Percentiles rank a stretch among this genome's conserved stretches.
Evolutionary conservation across 2,888 invertebrate species (phyloP).

Genomic region (Minunthozetes semirufus): DNA sequence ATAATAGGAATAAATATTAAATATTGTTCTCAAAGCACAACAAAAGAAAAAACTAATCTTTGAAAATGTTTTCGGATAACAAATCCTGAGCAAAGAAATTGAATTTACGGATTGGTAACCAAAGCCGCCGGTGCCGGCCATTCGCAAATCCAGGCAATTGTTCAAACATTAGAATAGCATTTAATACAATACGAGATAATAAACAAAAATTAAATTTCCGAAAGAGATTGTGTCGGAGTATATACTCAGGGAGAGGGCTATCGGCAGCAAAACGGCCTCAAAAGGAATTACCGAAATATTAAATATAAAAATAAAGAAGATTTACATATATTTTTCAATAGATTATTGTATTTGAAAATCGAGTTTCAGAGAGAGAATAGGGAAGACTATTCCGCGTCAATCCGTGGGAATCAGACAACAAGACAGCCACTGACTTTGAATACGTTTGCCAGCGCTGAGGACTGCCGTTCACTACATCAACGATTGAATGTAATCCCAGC

Average conservation of each 20-base stretch:
- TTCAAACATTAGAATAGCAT: not conserved
- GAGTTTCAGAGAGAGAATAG: not conserved
- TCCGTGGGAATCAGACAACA: constrained; percentile 8
- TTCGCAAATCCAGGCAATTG: not conserved
- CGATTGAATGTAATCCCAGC: no score
- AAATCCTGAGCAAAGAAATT: not conserved
- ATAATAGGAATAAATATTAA: not conserved
- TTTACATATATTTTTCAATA: constrained; percentile 9
- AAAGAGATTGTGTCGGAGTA: not conserved
- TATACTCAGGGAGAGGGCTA: not conserved
- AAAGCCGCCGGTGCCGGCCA: not conserved
- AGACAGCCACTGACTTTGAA: not conserved
- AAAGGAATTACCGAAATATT: not conserved
- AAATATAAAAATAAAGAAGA: not conserved
- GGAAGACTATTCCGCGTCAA: not conserved
- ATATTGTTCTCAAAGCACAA: no score
- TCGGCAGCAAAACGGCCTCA: not conserved
- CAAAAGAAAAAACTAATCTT: no score
- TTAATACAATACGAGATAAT: not conserved
- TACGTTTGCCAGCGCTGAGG: no score
- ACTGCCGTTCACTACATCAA: no score
- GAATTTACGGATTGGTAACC: not conserved
- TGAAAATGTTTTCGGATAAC: no score
- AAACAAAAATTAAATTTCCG: constrained; percentile 1
- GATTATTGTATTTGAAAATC: not conserved